Evolutionary conservation across 2,888 invertebrate species (phyloP).

Genomic region (Nyleta sp.): DNA sequence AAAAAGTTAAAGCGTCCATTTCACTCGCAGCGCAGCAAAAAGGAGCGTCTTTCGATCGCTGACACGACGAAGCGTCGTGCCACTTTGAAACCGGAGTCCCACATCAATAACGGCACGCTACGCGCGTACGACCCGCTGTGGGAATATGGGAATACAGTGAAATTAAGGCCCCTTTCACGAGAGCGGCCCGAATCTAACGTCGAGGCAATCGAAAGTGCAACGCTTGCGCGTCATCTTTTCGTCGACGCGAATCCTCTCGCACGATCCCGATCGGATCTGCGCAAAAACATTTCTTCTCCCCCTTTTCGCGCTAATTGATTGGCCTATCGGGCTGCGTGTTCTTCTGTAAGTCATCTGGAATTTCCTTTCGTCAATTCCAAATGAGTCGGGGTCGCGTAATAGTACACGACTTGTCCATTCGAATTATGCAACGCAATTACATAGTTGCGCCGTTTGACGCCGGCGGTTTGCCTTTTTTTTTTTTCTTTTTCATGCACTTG

Average conservation of each 20-base stretch:
- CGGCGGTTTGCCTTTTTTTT: no score
- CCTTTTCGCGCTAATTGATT: background rate
- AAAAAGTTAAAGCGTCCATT: constrained; percentile 32
- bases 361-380: constrained; percentile 44
- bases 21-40: constrained; percentile 16
- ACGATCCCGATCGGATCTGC: no score
- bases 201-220: constrained; percentile 33
- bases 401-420: constrained; percentile 16
- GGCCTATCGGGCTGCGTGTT: constrained; percentile 30
- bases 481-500: no score
- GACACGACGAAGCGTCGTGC: constrained; percentile 36
- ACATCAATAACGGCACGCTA: constrained; percentile 25
- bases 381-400: constrained; percentile 43
- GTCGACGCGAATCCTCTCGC: background rate
- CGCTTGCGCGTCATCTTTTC: constrained; percentile 10
- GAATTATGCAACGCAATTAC: constrained; percentile 26
- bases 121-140: constrained; percentile 7
- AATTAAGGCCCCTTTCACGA: constrained; percentile 62
- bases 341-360: constrained; percentile 48
- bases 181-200: constrained; percentile 41
- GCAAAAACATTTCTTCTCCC: background rate
- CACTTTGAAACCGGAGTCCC: constrained; percentile 55
- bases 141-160: constrained; percentile 54
- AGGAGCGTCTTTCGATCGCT: constrained; percentile 19
- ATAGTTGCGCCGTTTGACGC: no score